These are phyloP conservation scores for Colostygia pectinataria DNA, from an alignment of 2,888 invertebrate genomes.

Conservation along the genomic window DNA sequence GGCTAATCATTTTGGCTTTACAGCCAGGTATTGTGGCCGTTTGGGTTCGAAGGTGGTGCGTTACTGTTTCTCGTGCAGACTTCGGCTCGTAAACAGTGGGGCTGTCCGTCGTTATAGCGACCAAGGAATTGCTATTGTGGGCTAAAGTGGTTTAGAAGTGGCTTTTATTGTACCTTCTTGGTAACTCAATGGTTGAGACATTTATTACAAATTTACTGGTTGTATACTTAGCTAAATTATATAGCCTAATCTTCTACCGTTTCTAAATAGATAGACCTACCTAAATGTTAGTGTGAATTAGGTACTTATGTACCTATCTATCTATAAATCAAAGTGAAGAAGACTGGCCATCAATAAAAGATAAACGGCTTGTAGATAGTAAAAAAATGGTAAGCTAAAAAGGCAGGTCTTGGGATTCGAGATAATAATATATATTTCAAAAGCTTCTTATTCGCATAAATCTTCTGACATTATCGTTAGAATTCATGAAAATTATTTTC, in stretches of 20 bases:
- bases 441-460: slow-evolving; percentile 16
- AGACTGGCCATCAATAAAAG: too few relatives aligned
- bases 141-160: slow-evolving; percentile 64
- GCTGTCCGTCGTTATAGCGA: slow-evolving; percentile 81
- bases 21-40: slow-evolving; percentile 51
- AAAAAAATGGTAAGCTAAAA: too few relatives aligned
- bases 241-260: too few relatives aligned
- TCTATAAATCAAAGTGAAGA: too few relatives aligned
- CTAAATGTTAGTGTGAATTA: too few relatives aligned
- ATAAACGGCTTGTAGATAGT: too few relatives aligned
- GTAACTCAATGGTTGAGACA: neutral
- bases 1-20: slow-evolving; percentile 27
- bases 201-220: too few relatives aligned
- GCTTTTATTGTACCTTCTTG: slow-evolving; percentile 27
- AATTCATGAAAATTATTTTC: slow-evolving; percentile 21
- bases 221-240: too few relatives aligned
- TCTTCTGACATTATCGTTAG: slow-evolving; percentile 15
- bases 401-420: too few relatives aligned
- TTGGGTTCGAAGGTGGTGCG: slow-evolving; percentile 77
- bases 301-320: too few relatives aligned
- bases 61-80: slow-evolving; percentile 80
- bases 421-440: neutral
- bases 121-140: slow-evolving; percentile 77
- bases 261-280: too few relatives aligned
- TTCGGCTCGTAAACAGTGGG: slow-evolving; percentile 81